Base-by-base conservation (phyloP, 2,113 vertebrate genomes). In the Limanda limanda region DNA sequence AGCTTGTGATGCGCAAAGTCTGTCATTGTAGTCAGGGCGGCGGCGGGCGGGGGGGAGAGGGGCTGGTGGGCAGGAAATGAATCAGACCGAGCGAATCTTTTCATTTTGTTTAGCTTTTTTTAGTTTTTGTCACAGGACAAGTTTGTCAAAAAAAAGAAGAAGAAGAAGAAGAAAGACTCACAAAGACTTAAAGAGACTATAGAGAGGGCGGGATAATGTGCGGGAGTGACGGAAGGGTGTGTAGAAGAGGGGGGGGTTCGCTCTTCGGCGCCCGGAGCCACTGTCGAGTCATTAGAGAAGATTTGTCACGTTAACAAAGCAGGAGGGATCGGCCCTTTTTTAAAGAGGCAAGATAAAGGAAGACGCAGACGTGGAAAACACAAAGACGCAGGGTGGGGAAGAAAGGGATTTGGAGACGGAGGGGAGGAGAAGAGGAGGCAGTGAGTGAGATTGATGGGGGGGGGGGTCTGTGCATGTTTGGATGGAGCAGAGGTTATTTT, bases 231-330 rank as follows among this genome's bases (percentile, higher is more conserved):
- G 86, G 88, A 86, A 89, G 85, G 84, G 79, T 86, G 62, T 81
- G 73, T 85, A 84, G 79, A 65, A 76, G 15, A 59, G 25, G 25
- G 60, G 68, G 81, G 81, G 79, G 79, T 66, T 66, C 1, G 68
- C 66, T 78, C 81, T 83, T 66, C 71, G 62, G 51, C 31, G 55
- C 21, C 86, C 60, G 15, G 75, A 92, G 92, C 83, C 79, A 89
- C 79, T 20, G 87, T 80, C 71, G 82, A 88, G 90, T 92, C 92
- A 92, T 94, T 94, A 93, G 87, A 91, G 87, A 63, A 90, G 89
- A 92, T 93, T 89, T 94, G 93, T 94, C 92, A 94, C 89, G 87
- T 94, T 93, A 93, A 94, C 92, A 93, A 94, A 93, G 86, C 31
- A 48, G 23, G 84, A 85, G 82, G 88, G 87, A 86, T 87, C 65